Evolutionary conservation across 2,888 invertebrate genomes (phyloP), one percentile per base, ranked within the genome.

Genomic region (Drosophila mimica): DNA sequence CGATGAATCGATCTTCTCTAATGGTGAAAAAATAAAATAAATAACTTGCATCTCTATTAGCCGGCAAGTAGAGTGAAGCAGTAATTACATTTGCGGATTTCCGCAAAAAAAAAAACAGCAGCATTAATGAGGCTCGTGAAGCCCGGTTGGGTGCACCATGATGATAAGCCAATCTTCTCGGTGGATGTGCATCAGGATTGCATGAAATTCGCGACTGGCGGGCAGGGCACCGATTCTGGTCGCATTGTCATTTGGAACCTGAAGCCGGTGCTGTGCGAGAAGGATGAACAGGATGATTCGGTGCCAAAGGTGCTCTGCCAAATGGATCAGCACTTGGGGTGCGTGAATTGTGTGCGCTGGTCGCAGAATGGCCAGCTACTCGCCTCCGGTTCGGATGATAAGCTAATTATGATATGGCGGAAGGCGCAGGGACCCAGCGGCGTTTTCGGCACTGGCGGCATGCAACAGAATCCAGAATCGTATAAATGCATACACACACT

Each of bases 271-370:
- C 93, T 97, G 49, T 95, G 95, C 73, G 96, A 97, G 91, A 95
- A 95, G 80, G 96, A 95, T 63, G 98, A 98, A 93, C 92, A 95
- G 59, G 96, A 98, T 93, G 95, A 96, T 54, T 96, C 96, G 92
- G 95, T 98, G 59, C 98, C 99, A 3, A 98, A 97, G 94, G 96
- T 98, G 95, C 94, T 99, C 1, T 99, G 99, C 92, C 98, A 98
- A 94, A 96, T 99, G 96, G 99, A 99, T 93, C 98, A 98, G 93
- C 99, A 99, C 93, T 94, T 98, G 97, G 98, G 98, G 0, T 99
- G 99, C 94, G 99, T 99, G 6, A 99, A 99, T 94, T 98, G 98
- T 92, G 99, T 99, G 0, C 94, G 99, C 79, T 99, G 99, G 99
- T 99, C 98, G 83, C 96, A 96, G 72, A 96, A 95, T 74, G 99